Base-by-base conservation (phyloP, 2,113 vertebrate species). In the Tenrec ecaudatus region DNA sequence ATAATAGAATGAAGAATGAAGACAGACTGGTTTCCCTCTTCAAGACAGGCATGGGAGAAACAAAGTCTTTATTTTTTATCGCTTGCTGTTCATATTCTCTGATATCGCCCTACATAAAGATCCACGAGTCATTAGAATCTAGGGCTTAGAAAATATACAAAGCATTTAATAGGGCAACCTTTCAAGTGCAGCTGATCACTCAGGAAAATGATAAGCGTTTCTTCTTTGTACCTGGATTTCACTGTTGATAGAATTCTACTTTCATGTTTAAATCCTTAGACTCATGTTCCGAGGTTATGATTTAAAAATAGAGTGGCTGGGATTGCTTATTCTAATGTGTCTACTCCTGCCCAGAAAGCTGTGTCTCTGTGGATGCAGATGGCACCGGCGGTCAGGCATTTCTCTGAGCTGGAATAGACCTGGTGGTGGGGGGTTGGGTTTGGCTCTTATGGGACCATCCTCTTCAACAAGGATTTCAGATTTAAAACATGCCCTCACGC, bases 401-500 rank as follows among this genome's bases (percentile, higher is more conserved):
- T 53, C 47, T 53, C 47, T 53, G 47, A 53, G 47, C 12, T 53
- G 47, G 47, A 53, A 53, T 53, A 53, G 40, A 40, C 40, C 40
- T 40, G 40, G 47, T 53, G 47, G 47, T 53, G 11, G 47, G 6
- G 47, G 47, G 47, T 53, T 53, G 47, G 47, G 47, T 53, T 53
- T 53, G 47, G 47, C 12, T 53, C 47, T 53, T 14, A 60, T 38
- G 31, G 36, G 82, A 57, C 15, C 33, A 68, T 92, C 94, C 64
- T 94, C 57, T 29, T 20, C 29, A 69, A 53, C 6, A 93, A 77
- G 36, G 33, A 87, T 47, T 82, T 82, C 31, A 62, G 22, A 82
- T 71, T 86, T 89, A 94, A 90, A 96, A 47, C 29, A 78, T 58
- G 68, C 75, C 60, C 60, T 90, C n/a, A 76, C 7, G 43, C 20